Evolutionary conservation across 2,888 invertebrate species (phyloP).

Genomic region (Leptopilina syphax): DNA sequence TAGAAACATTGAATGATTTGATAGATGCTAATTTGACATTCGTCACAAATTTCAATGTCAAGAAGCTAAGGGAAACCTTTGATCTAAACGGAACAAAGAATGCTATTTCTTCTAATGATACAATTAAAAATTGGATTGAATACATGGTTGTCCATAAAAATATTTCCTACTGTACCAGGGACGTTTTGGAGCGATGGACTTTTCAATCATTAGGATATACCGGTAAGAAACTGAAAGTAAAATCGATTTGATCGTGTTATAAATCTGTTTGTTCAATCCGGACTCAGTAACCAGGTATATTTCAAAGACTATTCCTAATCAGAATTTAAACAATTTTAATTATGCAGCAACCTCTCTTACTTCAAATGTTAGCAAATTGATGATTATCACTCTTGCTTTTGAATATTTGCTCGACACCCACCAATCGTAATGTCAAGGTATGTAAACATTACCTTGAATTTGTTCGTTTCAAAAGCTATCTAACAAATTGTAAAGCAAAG

Average conservation of each 20-base stretch:
- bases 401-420: no score
- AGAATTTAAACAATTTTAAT: background rate
- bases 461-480: no score
- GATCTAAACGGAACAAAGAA: background rate
- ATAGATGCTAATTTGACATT: background rate
- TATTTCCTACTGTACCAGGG: background rate
- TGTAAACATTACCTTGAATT: no score
- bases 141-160: background rate
- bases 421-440: no score
- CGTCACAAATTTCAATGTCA: no score
- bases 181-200: background rate
- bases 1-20: background rate
- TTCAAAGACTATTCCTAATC: background rate
- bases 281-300: background rate
- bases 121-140: background rate
- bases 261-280: background rate
- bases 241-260: background rate
- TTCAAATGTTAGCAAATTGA: no score
- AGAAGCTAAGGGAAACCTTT: background rate
- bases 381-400: no score
- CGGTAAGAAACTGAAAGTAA: background rate
- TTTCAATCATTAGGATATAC: background rate
- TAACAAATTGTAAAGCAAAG: no score
- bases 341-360: background rate
- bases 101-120: background rate